phyloP scores from a whole-genome alignment of 2,797 vertebrate species.

The Morus bassanus region DNA sequence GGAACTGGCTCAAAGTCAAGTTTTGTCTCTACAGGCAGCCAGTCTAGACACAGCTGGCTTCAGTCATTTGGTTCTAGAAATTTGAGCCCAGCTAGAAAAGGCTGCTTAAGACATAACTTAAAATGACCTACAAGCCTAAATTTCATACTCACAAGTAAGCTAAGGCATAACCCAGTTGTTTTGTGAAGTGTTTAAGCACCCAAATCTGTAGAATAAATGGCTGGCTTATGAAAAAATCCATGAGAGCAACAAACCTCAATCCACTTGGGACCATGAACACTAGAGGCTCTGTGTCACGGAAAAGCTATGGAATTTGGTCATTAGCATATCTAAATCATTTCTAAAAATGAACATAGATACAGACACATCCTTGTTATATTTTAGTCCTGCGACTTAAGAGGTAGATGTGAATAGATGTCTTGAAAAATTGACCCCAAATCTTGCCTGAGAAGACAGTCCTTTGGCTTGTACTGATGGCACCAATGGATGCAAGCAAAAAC shows the following conservation, averaged over 20 bases:
- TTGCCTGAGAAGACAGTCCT: background rate
- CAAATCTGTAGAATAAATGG: background rate
- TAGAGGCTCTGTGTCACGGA: background rate
- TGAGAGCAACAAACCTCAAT: background rate
- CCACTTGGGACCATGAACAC: background rate
- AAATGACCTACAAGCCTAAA: background rate
- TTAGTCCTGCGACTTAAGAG: background rate
- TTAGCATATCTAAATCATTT: background rate
- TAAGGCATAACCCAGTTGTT: background rate
- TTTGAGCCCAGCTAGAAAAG: background rate
- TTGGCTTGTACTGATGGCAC: background rate
- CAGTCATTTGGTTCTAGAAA: background rate
- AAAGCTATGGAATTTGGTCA: background rate
- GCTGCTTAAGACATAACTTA: background rate
- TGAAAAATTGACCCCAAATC: background rate
- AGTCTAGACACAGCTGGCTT: background rate
- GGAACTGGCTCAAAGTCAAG: background rate
- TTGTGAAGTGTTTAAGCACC: background rate
- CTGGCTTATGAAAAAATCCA: background rate
- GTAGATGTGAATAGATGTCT: background rate
- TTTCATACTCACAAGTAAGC: background rate
- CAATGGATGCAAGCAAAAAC: background rate
- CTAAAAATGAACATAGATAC: background rate
- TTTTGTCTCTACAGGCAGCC: background rate
- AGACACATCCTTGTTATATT: background rate